Evolutionary conservation across 2,888 invertebrate species (phyloP).

Genomic region (Cordilura impudica): DNA sequence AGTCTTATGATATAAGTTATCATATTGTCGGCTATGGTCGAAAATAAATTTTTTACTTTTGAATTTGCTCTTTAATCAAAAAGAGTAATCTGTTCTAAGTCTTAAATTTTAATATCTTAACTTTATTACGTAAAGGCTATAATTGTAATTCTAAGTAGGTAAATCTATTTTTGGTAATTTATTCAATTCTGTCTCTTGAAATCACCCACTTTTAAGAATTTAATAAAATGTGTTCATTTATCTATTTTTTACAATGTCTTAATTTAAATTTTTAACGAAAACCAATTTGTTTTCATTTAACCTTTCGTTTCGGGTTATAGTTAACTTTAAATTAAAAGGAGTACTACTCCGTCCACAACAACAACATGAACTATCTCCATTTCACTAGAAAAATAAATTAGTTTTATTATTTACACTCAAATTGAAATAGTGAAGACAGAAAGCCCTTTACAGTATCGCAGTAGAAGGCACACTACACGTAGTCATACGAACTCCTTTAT

Average conservation of each 20-base stretch:
- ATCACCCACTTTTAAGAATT: no score
- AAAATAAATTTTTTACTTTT: no score
- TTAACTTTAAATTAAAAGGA: constrained; percentile 25
- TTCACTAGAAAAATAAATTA: constrained; percentile 43
- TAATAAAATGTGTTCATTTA: no score
- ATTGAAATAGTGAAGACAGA: neutral
- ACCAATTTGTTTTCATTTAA: constrained; percentile 42
- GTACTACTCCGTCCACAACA: neutral
- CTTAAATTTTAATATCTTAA: no score
- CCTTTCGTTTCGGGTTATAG: constrained; percentile 43
- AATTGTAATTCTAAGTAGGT: no score
- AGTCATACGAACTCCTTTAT: constrained; percentile 15
- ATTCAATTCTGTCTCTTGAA: no score
- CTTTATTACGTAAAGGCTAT: no score
- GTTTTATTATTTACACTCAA: constrained; percentile 11
- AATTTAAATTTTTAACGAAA: constrained; percentile 33
- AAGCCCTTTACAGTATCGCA: neutral
- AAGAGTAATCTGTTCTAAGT: no score
- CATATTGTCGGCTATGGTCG: no score
- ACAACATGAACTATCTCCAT: constrained; percentile 26
- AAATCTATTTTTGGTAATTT: no score
- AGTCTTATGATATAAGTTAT: no score
- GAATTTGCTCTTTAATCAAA: no score
- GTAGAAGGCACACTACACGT: neutral
- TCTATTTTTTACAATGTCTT: neutral